phyloP scores from a whole-genome alignment of 1,140 invertebrate species.

The Brachionus rubens region DNA sequence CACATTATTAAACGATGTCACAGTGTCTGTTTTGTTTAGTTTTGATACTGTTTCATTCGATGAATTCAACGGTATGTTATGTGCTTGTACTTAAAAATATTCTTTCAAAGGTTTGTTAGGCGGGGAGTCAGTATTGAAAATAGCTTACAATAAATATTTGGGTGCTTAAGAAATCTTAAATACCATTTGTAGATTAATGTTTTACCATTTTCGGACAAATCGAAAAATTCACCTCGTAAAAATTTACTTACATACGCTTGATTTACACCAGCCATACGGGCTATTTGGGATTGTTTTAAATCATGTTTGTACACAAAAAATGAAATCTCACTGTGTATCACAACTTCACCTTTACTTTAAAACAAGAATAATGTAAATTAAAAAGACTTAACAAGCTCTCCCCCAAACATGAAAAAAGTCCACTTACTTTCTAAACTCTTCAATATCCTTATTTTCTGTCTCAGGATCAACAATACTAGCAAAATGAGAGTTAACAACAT shows the following conservation, averaged over 20 bases:
- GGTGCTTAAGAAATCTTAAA: conserved; percentile 53
- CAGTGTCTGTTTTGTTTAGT: neutral
- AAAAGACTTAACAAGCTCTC: neutral
- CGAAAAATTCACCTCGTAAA: conserved; percentile 55
- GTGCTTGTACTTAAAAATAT: neutral
- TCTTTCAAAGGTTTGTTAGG: too few relatives aligned
- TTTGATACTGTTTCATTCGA: conserved; percentile 2
- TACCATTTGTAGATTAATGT: conserved; percentile 57
- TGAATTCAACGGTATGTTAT: neutral
- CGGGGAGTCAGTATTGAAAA: too few relatives aligned
- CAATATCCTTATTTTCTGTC: conserved; percentile 19
- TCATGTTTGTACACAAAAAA: conserved; percentile 55
- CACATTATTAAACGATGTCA: neutral
- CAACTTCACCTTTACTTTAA: conserved; percentile 52
- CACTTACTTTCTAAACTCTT: conserved; percentile 21
- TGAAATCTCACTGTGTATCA: conserved; percentile 54
- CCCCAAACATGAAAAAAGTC: neutral
- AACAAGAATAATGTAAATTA: conserved; percentile 41
- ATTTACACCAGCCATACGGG: conserved; percentile 55
- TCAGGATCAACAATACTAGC: conserved; percentile 3
- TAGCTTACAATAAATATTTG: conserved; percentile 48
- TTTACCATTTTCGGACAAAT: conserved; percentile 56
- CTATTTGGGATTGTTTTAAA: conserved; percentile 57
- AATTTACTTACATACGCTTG: conserved; percentile 58
- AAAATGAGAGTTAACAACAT: conserved; percentile 4